Evolutionary conservation across 2,797 vertebrate species (phyloP), one percentile per base, ranked within the genome.

Genomic region (Lates japonicus): DNA sequence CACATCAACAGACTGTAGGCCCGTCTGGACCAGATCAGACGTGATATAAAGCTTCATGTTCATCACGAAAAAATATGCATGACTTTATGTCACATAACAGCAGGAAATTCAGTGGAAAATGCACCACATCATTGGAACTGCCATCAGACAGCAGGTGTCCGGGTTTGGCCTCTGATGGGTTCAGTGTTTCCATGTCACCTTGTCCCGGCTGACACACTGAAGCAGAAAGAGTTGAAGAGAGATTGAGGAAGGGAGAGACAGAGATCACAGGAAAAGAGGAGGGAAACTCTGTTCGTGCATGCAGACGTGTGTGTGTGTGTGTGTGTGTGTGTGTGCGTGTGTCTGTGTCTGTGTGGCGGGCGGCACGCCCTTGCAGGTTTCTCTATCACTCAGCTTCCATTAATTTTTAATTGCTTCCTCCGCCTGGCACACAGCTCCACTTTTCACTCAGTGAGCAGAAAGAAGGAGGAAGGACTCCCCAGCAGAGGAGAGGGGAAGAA

Each of bases 381-480:
- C 95, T 96, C 88, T 94, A 94, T 97, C 96, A 94, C 95, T 94
- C 95, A 90, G 91, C 94, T 90, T 91, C 94, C 95, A 95, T 97
- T 95, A 96, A 97, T 97, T 95, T 97, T 97, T 97, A 96, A 97
- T 97, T 90, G 93, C 94, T 97, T 97, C 96, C 95, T 97, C 91
- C 84, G 91, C 92, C 90, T 96, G 95, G 95, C 91, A 92, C 90
- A 87, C 90, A 90, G 91, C 90, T 92, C 89, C 81, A 90, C 92
- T 89, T 91, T 90, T 91, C 87, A 91, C 91, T 92, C 90, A 76
- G 88, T 46, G 87, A 92, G 89, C 88, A 92, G 89, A 90, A 87
- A 87, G 74, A 66, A 86, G 87, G 82, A 87, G 87, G 86, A 90
- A 82, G 82, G 82, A 80, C 87, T 90, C 83, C 81, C 64, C 68